Evolutionary conservation across 64 coral and sea anemone genomes (phyloP).

Genomic region (Astreopora myriophthalma): DNA sequence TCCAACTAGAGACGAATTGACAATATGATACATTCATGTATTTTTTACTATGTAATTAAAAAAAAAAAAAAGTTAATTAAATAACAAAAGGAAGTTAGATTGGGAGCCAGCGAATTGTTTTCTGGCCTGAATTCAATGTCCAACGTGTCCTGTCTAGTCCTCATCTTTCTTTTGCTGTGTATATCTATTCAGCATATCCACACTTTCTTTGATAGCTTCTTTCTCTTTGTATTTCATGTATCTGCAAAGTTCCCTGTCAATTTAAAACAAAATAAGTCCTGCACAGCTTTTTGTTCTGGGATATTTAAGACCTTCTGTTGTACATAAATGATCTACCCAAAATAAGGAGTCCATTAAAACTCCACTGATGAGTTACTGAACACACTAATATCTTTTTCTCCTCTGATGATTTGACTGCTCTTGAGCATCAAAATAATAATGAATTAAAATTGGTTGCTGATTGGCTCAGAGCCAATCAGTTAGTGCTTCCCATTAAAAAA

Average conservation of each 20-base stretch:
- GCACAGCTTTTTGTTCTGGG: neutral
- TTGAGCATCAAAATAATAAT: too few species aligned
- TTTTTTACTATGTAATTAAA: neutral
- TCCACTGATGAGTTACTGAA: too few species aligned
- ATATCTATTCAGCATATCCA: constrained; percentile 84
- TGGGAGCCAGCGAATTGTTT: neutral
- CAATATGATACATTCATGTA: too few species aligned
- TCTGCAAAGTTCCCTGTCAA: constrained; percentile 83
- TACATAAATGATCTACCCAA: too few species aligned
- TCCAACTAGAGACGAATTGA: too few species aligned
- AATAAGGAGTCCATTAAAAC: too few species aligned
- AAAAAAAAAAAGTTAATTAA: neutral
- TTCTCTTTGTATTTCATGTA: constrained; percentile 79
- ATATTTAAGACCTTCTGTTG: neutral
- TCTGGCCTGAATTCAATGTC: neutral
- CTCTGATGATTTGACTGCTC: too few species aligned
- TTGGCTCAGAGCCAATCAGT: too few species aligned
- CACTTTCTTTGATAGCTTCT: constrained; percentile 73
- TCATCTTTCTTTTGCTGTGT: constrained; percentile 55
- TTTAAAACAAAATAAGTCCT: neutral
- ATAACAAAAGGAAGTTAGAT: neutral
- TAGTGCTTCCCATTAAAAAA: too few species aligned
- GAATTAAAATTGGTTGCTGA: too few species aligned
- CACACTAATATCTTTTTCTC: too few species aligned
- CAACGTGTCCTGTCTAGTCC: neutral